Percentiles rank a stretch among this genome's conserved stretches.
Conservation (phyloP, 2,113 vertebrate species). For the Pimephales promelas region DNA sequence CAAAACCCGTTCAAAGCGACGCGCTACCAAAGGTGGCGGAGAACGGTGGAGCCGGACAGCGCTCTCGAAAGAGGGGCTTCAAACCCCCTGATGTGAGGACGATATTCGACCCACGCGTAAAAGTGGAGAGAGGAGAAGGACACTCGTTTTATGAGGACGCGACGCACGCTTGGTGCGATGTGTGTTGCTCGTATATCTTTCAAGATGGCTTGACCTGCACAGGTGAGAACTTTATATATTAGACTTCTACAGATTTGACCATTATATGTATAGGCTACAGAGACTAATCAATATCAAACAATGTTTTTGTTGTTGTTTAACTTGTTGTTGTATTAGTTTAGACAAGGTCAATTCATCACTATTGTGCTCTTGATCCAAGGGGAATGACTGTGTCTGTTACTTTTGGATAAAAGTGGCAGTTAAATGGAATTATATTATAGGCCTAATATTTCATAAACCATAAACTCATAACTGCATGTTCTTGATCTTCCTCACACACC, state of each 20-base stretch:
- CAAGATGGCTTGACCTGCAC: constrained; percentile 67
- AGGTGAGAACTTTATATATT: constrained; percentile 66
- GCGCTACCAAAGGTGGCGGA: neutral
- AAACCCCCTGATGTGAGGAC: constrained; percentile 77
- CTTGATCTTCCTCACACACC: neutral
- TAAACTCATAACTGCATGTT: neutral
- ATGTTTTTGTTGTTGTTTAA: neutral
- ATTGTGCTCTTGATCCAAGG: neutral
- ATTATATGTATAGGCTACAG: too few relatives aligned
- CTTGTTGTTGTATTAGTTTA: neutral
- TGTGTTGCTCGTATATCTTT: constrained; percentile 71
- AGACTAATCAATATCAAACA: too few relatives aligned
- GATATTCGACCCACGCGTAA: constrained; percentile 77
- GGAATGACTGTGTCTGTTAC: neutral
- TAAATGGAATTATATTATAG: neutral
- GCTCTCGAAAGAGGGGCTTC: constrained; percentile 67
- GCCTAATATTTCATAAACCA: neutral
- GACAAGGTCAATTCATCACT: neutral
- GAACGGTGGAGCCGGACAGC: neutral
- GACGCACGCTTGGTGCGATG: constrained; percentile 73
- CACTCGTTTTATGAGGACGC: constrained; percentile 66
- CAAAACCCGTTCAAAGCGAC: neutral
- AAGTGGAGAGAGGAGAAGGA: constrained; percentile 73
- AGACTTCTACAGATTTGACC: too few relatives aligned
- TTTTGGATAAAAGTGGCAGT: neutral